A percentile compares a stretch with the other conserved stretches of the same genome.
These are phyloP conservation scores for Anthonomus grandis DNA, from an alignment of 1,140 invertebrate species.

Conservation along the genomic window DNA sequence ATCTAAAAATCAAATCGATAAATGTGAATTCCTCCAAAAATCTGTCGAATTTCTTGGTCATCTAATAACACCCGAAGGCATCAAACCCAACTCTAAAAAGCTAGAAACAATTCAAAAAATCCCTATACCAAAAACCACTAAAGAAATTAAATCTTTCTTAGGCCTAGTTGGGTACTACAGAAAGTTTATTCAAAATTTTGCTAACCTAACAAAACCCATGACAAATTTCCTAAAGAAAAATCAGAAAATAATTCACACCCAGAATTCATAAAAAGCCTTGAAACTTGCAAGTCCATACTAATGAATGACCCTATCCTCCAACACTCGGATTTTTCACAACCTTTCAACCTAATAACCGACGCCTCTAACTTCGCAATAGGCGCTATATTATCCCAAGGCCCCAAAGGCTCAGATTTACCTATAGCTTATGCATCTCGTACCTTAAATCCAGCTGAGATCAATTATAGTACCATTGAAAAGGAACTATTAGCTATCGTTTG, in stretches of 20 bases:
- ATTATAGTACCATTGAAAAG: conserved; percentile 18
- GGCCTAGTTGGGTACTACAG: conserved; percentile 43
- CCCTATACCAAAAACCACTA: conserved; percentile 30
- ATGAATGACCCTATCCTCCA: conserved; percentile 22
- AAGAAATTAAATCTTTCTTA: conserved; percentile 42
- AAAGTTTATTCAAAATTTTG: conserved; percentile 42
- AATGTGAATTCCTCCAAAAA: neutral
- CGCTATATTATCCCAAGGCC: conserved; percentile 31
- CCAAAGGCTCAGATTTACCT: conserved; percentile 7
- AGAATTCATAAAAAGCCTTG: conserved; percentile 17
- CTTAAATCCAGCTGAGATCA: conserved; percentile 14
- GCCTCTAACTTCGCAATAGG: conserved; percentile 24
- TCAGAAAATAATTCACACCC: conserved; percentile 11
- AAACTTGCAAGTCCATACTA: conserved; percentile 25
- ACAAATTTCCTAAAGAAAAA: conserved; percentile 38
- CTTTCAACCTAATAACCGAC: conserved; percentile 14
- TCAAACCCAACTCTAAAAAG: conserved; percentile 44
- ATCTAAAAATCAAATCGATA: neutral
- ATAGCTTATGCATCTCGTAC: conserved; percentile 18
- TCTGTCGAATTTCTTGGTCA: conserved; percentile 19
- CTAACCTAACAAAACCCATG: conserved; percentile 39
- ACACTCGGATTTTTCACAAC: conserved; percentile 12
- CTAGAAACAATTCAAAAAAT: conserved; percentile 40
- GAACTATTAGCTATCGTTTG: conserved; percentile 33
- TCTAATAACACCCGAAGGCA: conserved; percentile 44